phyloP scores from a whole-genome alignment of 2,113 vertebrate species.

The Phalacrocorax carbo region DNA sequence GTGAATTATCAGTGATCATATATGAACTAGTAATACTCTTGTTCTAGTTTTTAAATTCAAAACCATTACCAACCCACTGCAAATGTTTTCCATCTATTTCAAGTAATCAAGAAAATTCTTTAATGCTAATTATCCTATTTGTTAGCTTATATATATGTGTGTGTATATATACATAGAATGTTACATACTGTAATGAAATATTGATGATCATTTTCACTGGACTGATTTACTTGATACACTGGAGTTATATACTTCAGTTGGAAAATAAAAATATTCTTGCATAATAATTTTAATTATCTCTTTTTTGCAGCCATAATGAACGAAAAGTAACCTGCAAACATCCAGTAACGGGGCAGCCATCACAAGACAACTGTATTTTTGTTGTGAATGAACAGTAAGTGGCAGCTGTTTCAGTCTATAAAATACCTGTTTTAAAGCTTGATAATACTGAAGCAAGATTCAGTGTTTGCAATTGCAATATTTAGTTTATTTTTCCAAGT shows the following conservation, averaged over 20 bases:
- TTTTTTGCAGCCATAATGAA: slow-evolving; percentile 89
- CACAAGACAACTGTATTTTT: slow-evolving; percentile 98
- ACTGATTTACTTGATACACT: neutral
- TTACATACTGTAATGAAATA: neutral
- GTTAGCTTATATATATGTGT: neutral
- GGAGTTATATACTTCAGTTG: neutral
- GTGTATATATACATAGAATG: neutral
- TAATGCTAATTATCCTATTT: neutral
- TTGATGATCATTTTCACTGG: neutral
- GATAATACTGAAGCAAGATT: neutral
- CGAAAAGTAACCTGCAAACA: slow-evolving; percentile 98
- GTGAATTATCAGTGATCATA: neutral
- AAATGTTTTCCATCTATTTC: neutral
- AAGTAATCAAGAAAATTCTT: neutral
- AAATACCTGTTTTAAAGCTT: neutral
- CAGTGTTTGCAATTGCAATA: neutral
- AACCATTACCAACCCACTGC: neutral
- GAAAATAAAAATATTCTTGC: neutral
- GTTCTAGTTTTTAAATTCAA: neutral
- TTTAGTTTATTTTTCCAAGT: neutral
- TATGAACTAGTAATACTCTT: neutral
- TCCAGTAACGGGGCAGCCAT: slow-evolving; percentile 89
- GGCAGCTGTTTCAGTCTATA: neutral
- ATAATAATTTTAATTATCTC: neutral
- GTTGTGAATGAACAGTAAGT: slow-evolving; percentile 98